These are phyloP conservation scores for Petrolisthes manimaculis DNA, from an alignment of 2,888 invertebrate genomes.

Conservation along the genomic window DNA sequence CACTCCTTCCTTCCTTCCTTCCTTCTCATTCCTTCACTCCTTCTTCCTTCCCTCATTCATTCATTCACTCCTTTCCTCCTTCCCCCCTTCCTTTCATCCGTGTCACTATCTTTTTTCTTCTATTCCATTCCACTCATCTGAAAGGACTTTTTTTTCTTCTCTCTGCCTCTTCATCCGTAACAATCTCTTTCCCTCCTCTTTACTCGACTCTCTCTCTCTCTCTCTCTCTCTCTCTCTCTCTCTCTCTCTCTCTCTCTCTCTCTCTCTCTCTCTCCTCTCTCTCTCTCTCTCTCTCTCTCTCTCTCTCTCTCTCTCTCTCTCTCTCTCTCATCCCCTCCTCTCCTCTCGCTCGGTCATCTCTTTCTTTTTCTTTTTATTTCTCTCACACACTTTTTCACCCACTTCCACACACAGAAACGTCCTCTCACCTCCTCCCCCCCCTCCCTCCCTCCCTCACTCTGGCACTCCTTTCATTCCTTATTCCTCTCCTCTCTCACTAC, in stretches of 20 bases:
- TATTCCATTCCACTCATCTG: background rate
- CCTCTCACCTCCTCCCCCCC: no score
- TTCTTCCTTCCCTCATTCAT: background rate
- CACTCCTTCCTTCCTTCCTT: background rate
- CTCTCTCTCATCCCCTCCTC: background rate
- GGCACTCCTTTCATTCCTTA: no score
- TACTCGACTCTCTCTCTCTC: background rate
- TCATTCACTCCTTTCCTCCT: background rate
- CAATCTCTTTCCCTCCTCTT: background rate
- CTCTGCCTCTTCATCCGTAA: background rate
- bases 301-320: background rate
- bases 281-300: background rate
- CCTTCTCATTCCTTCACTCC: constrained; percentile 16
- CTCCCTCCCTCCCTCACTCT: no score
- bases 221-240: background rate
- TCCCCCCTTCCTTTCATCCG: no score
- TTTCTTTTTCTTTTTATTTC: background rate
- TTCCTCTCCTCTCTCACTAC: no score
- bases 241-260: background rate
- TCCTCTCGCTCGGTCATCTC: background rate
- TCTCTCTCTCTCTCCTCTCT: background rate
- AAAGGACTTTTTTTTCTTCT: constrained; percentile 1
- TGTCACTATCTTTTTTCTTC: background rate
- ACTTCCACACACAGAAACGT: no score
- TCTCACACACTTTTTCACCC: no score